phyloP scores from a whole-genome alignment of 2,888 invertebrate genomes.

The Dascillus cervinus region DNA sequence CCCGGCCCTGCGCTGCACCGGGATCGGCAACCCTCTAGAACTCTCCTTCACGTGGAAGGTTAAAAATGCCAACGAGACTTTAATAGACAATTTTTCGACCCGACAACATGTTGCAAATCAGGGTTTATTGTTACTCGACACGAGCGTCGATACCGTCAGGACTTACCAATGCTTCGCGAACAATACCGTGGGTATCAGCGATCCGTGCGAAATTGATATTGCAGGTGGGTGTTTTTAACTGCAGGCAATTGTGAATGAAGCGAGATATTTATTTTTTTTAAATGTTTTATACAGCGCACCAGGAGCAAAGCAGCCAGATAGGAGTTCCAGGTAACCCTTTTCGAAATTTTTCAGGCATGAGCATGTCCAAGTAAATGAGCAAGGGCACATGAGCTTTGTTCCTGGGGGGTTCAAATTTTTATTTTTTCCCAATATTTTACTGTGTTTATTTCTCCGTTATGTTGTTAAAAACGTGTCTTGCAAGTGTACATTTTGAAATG shows the following conservation, averaged over 20 bases:
- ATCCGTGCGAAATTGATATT: slow-evolving; percentile 59
- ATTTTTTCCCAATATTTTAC: too few species aligned
- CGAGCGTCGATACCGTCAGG: slow-evolving; percentile 55
- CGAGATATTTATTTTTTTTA: slow-evolving; percentile 1
- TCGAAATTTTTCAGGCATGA: neutral
- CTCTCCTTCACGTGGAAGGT: slow-evolving; percentile 78
- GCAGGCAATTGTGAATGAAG: slow-evolving; percentile 19
- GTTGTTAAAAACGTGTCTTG: too few species aligned
- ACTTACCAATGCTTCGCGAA: slow-evolving; percentile 81
- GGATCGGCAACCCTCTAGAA: slow-evolving; percentile 69
- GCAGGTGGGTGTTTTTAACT: slow-evolving; percentile 54
- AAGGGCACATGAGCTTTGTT: too few species aligned
- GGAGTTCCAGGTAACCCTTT: slow-evolving; percentile 19
- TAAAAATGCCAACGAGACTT: slow-evolving; percentile 76
- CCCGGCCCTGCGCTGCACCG: slow-evolving; percentile 72
- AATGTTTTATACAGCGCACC: slow-evolving; percentile 49
- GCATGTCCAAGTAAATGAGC: too few species aligned
- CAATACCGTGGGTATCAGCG: slow-evolving; percentile 66
- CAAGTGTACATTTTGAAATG: too few species aligned
- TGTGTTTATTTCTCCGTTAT: neutral
- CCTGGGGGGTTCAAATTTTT: too few species aligned
- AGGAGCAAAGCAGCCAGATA: slow-evolving; percentile 58
- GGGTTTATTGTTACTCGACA: slow-evolving; percentile 57
- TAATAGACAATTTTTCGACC: slow-evolving; percentile 54
- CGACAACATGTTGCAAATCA: slow-evolving; percentile 46